phyloP scores from a whole-genome alignment of 2,888 invertebrate species.

The Megastigmus dorsalis region DNA sequence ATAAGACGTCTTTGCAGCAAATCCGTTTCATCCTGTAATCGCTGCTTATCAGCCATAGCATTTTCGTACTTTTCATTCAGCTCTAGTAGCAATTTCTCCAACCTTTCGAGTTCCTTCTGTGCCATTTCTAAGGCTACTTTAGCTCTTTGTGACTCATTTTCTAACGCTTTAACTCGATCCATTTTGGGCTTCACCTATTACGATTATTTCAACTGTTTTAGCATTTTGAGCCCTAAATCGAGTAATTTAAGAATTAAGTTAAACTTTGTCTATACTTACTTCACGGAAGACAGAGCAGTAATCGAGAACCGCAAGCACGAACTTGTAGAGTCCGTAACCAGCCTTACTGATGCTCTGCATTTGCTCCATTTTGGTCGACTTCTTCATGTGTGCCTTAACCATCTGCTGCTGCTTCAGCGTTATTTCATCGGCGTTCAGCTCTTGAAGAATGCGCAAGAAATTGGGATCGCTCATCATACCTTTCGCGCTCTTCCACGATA shows the following conservation, averaged over 20 bases:
- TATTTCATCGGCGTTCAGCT: constrained; percentile 89
- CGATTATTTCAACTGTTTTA: constrained; percentile 60
- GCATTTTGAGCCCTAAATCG: not conserved
- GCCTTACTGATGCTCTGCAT: constrained; percentile 91
- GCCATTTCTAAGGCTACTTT: constrained; percentile 79
- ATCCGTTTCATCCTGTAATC: constrained; percentile 87
- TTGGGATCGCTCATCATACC: constrained; percentile 94
- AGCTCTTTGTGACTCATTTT: constrained; percentile 80
- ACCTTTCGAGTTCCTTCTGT: constrained; percentile 77
- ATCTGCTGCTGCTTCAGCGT: constrained; percentile 83
- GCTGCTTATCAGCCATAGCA: constrained; percentile 82
- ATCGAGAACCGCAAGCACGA: constrained; percentile 90
- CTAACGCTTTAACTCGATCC: constrained; percentile 86
- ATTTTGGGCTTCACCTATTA: constrained; percentile 83
- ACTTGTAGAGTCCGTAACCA: constrained; percentile 89
- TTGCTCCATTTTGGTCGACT: constrained; percentile 83
- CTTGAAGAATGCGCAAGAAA: constrained; percentile 86
- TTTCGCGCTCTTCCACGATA: constrained; percentile 93
- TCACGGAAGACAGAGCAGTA: constrained; percentile 92
- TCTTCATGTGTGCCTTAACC: constrained; percentile 84
- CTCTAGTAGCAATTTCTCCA: constrained; percentile 82
- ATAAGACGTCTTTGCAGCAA: constrained; percentile 85
- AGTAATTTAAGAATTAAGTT: not conserved
- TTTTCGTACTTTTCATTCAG: constrained; percentile 85
- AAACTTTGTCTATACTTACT: no score